phyloP scores from a whole-genome alignment of 1,140 invertebrate species.

The Drosophila pectinifera region DNA sequence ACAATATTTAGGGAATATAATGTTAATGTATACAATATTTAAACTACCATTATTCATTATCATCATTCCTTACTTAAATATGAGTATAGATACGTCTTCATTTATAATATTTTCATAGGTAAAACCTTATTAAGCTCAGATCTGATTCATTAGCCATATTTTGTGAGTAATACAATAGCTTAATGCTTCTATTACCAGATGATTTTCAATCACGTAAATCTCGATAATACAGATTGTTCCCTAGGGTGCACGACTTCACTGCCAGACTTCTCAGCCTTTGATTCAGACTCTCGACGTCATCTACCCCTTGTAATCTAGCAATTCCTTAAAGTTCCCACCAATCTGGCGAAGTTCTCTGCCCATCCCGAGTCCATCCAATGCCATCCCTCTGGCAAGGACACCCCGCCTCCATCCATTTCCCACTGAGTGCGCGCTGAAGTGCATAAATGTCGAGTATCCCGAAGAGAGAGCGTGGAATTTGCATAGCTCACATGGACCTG shows the following conservation, averaged over 20 bases:
- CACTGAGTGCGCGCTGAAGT: slow-evolving; percentile 71
- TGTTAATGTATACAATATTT: no score
- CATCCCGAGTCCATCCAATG: not conserved
- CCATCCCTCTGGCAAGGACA: slow-evolving; percentile 5
- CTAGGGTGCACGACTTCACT: not conserved
- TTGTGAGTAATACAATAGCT: not conserved
- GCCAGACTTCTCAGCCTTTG: slow-evolving; percentile 8
- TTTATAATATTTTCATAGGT: no score
- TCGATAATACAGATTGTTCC: slow-evolving; percentile 4
- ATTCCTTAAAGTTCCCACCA: slow-evolving; percentile 33
- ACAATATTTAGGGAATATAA: no score
- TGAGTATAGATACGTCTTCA: no score
- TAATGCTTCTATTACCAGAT: not conserved
- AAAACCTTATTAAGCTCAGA: no score
- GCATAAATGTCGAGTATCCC: slow-evolving; percentile 75
- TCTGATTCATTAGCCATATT: no score
- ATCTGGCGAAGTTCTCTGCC: slow-evolving; percentile 15
- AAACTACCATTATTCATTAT: no score
- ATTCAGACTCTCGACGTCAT: not conserved
- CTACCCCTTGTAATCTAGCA: slow-evolving; percentile 9
- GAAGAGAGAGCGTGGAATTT: slow-evolving; percentile 28
- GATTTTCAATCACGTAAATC: slow-evolving; percentile 3
- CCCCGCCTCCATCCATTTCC: not conserved
- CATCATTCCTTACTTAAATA: no score
- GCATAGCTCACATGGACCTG: slow-evolving; percentile 47